These are phyloP conservation scores for Eueremaeus valkanovi DNA, from an alignment of 2,888 invertebrate species.

Conservation along the genomic window DNA sequence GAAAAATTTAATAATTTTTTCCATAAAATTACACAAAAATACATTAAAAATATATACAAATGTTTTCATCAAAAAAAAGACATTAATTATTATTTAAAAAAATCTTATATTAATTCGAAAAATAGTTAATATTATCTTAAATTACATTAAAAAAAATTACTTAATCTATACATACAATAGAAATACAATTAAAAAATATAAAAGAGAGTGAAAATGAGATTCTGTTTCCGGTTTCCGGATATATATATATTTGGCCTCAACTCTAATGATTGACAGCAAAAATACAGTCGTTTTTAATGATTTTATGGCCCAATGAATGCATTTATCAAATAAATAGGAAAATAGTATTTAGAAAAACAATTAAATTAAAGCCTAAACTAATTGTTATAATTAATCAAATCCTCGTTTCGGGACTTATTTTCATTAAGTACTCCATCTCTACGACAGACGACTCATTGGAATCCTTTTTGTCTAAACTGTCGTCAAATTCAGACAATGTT, in stretches of 20 bases:
- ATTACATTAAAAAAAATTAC: no score
- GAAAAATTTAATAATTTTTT: no score
- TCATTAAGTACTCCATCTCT: slow-evolving; percentile 13
- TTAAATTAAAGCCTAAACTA: neutral
- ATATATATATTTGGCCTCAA: slow-evolving; percentile 5
- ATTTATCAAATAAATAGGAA: slow-evolving; percentile 7
- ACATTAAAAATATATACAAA: no score
- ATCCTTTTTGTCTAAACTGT: neutral
- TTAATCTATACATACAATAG: no score
- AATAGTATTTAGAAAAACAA: neutral
- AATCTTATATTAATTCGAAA: no score
- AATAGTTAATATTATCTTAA: no score
- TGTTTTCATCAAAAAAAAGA: no score
- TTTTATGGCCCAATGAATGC: neutral
- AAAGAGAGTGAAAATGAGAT: slow-evolving; percentile 30
- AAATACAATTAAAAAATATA: no score
- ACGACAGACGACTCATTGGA: neutral
- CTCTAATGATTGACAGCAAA: slow-evolving; percentile 10
- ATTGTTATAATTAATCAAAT: neutral
- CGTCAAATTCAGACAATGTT: neutral
- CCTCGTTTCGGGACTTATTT: slow-evolving; percentile 14
- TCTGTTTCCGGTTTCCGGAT: slow-evolving; percentile 10
- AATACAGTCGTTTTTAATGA: neutral
- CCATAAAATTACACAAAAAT: no score
- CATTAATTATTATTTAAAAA: no score